Conservation (phyloP, 2,113 vertebrate genomes). For the Elgaria multicarinata region DNA sequence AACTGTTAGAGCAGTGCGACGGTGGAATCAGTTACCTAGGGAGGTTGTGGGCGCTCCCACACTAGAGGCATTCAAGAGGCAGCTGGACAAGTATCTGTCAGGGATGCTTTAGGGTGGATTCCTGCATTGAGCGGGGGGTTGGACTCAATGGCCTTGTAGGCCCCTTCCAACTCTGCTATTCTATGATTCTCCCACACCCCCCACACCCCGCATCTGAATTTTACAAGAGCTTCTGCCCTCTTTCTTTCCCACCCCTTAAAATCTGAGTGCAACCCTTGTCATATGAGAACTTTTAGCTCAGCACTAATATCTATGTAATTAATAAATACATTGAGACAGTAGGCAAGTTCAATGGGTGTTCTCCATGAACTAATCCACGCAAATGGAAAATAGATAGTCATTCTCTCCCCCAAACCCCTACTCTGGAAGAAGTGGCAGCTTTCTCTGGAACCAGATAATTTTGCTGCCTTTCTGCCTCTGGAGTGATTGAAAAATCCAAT, state of each 20-base stretch:
- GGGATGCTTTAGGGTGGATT: too few relatives aligned
- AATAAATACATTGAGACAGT: background rate
- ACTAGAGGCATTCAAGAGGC: too few relatives aligned
- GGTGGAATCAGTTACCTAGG: too few relatives aligned
- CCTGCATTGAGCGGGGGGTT: too few relatives aligned
- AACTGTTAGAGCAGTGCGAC: too few relatives aligned
- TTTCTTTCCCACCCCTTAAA: too few relatives aligned
- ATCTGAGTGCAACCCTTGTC: background rate
- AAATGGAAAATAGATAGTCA: background rate
- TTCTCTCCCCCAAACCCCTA: too few relatives aligned
- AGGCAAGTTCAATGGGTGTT: background rate
- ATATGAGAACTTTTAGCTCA: background rate
- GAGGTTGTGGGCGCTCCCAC: too few relatives aligned
- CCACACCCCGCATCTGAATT: background rate
- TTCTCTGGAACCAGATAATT: background rate
- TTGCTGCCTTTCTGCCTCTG: background rate
- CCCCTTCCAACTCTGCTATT: too few relatives aligned
- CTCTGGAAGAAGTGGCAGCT: background rate
- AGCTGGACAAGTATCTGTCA: too few relatives aligned
- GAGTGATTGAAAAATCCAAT: background rate
- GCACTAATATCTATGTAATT: background rate
- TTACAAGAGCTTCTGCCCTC: background rate
- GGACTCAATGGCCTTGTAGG: too few relatives aligned
- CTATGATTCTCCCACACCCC: too few relatives aligned
- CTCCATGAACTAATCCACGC: background rate